phyloP scores from a whole-genome alignment of 2,113 vertebrate genomes.

The Myocastor coypus region DNA sequence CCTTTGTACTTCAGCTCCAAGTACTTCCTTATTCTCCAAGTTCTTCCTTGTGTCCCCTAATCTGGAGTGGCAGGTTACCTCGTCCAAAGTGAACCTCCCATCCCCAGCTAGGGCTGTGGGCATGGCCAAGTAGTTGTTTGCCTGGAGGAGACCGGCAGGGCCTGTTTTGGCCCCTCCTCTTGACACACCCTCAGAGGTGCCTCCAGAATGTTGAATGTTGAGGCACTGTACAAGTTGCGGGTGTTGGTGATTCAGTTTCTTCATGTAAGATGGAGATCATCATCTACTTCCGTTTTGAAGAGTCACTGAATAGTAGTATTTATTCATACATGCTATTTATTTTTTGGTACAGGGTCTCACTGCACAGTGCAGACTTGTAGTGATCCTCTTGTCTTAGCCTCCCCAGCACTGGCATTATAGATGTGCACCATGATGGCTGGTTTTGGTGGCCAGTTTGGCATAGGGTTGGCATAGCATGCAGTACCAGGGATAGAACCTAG shows the following conservation, averaged over 20 bases:
- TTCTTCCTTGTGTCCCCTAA: not conserved
- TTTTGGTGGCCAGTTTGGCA: too few relatives aligned
- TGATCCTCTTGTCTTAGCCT: too few relatives aligned
- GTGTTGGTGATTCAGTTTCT: not conserved
- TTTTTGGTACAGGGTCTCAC: not conserved
- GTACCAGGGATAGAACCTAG: too few relatives aligned
- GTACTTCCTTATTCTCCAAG: not conserved
- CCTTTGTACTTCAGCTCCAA: not conserved
- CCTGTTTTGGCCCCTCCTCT: not conserved
- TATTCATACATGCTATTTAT: not conserved
- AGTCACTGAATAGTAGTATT: not conserved
- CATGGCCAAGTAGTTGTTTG: not conserved
- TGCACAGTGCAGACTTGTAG: too few relatives aligned
- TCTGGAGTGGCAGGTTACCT: conserved; percentile 1
- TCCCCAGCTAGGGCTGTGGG: not conserved
- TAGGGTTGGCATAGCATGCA: too few relatives aligned
- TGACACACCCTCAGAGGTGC: not conserved
- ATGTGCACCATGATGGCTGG: too few relatives aligned
- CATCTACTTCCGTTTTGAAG: conserved; percentile 2
- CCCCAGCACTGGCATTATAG: too few relatives aligned
- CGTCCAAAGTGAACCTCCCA: not conserved
- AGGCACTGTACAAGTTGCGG: not conserved
- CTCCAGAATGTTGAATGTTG: not conserved
- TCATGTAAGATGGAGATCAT: not conserved
- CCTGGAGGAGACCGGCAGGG: not conserved